Percentiles rank a stretch among this genome's conserved stretches.
Conservation (phyloP, 2,888 invertebrate species). For the Ectobius pallidus region DNA sequence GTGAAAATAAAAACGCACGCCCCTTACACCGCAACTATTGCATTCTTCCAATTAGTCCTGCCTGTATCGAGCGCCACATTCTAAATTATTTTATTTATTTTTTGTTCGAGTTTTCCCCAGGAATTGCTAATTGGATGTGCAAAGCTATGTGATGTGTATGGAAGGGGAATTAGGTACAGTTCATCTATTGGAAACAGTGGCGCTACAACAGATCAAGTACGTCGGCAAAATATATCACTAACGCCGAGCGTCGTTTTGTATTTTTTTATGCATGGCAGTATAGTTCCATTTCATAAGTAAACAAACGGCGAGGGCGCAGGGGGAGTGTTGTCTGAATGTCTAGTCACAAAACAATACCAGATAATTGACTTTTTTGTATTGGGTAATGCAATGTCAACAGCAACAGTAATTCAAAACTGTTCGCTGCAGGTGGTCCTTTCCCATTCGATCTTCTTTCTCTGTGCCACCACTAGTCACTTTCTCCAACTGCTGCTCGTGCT, state of each 20-base stretch:
- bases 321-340: constrained; percentile 4
- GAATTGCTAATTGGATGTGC: constrained; percentile 17
- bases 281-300: constrained; percentile 32
- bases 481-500: no score
- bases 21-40: neutral
- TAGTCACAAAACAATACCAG: constrained; percentile 26
- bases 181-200: constrained; percentile 19
- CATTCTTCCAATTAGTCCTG: neutral
- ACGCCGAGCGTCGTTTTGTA: constrained; percentile 3
- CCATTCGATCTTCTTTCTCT: neutral
- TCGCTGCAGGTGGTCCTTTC: constrained; percentile 10
- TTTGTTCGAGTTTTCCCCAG: constrained; percentile 6
- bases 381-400: constrained; percentile 26
- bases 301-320: constrained; percentile 24
- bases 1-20: no score
- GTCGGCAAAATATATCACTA: constrained; percentile 14
- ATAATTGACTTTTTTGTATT: constrained; percentile 31
- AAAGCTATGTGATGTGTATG: neutral
- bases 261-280: constrained; percentile 4
- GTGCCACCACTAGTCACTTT: no score
- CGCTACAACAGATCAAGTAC: constrained; percentile 25
- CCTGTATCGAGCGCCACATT: constrained; percentile 4
- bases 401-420: constrained; percentile 28
- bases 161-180: neutral
- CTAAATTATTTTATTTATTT: constrained; percentile 25